Base-by-base conservation (phyloP, 2,888 invertebrate genomes). In the Acanthosepion pharaonis region DNA sequence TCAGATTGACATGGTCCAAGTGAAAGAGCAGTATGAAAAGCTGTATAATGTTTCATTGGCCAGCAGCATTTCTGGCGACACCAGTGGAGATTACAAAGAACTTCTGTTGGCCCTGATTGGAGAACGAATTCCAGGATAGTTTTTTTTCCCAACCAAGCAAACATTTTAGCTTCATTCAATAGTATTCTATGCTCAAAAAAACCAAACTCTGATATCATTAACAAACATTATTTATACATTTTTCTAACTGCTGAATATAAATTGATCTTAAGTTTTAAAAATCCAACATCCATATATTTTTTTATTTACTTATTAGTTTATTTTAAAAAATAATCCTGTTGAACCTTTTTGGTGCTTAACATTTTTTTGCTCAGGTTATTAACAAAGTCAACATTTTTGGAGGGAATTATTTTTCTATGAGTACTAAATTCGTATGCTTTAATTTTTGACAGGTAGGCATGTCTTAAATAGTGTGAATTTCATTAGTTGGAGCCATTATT, bases 1-100 rank as follows among this genome's bases (percentile, higher is more conserved):
- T 23, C 55, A 94, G 94, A 25, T 94, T 94, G 94, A 94, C 53
- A 53, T 94, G 53, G 94, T 94, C 2, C 94, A 94, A 20, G n/a
- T 94, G 6, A 94, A 55, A 59, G 55, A 94, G 23, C 51, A 94
- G 53, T 94, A 94, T 23, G 51, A 53, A 11, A 94, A 94, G n/a
- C 94, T 94, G 18, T 94, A 94, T 94, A 33, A 33, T n/a, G 53
- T 53, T 8, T 51, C 94, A 23, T 59, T 94, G 94, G 55, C 55
- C 8, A n/a, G n/a, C 53, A 53, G 55, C 28, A 94, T 94, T 9
- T 55, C n/a, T 8, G 94, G 33, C 20, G 94, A 94, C n/a, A 94
- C 94, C 55, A 94, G 94, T 42, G 53, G 55, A 15, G 18, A 94
- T 53, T 94, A 94, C n/a, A 55, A 53, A 55, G 53, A 94, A 4